Conservation (phyloP, 2,888 invertebrate species). For the Ectropis crepuscularia region DNA sequence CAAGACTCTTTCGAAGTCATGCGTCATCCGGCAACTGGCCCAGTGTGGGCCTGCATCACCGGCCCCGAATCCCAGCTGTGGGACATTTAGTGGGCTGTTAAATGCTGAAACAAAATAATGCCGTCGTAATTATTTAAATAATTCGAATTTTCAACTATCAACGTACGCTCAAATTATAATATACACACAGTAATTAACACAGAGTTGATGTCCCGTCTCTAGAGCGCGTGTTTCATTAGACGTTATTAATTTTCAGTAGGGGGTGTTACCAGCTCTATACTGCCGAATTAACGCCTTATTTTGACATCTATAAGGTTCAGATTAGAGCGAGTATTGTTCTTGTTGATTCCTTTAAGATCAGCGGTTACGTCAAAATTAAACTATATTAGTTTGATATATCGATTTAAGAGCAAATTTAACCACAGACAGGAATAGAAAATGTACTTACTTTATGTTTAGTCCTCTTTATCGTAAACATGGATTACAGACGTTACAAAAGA, state of each 20-base stretch:
- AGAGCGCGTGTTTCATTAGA: constrained; percentile 67
- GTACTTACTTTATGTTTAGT: neutral
- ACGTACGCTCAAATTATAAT: constrained; percentile 18
- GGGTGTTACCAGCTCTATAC: constrained; percentile 22
- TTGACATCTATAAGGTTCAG: constrained; percentile 6
- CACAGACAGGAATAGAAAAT: neutral
- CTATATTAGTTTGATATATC: constrained; percentile 23
- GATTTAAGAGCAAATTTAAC: constrained; percentile 9
- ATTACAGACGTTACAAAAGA: no score
- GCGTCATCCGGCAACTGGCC: no score
- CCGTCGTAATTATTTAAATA: constrained; percentile 7
- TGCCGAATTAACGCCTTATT: constrained; percentile 9
- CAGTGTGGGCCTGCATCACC: no score
- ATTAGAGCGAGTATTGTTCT: constrained; percentile 9
- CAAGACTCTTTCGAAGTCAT: no score
- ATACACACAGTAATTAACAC: constrained; percentile 36
- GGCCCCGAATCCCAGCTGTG: no score
- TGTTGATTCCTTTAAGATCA: constrained; percentile 14
- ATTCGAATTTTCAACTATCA: constrained; percentile 12
- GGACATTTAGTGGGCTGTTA: no score
- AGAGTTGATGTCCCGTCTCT: constrained; percentile 46
- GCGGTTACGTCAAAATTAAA: constrained; percentile 27
- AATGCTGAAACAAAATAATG: constrained; percentile 11
- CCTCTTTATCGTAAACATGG: no score
- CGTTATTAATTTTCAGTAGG: constrained; percentile 65